Evolutionary conservation across 2,113 vertebrate species (phyloP).

Genomic region (human): DNA sequence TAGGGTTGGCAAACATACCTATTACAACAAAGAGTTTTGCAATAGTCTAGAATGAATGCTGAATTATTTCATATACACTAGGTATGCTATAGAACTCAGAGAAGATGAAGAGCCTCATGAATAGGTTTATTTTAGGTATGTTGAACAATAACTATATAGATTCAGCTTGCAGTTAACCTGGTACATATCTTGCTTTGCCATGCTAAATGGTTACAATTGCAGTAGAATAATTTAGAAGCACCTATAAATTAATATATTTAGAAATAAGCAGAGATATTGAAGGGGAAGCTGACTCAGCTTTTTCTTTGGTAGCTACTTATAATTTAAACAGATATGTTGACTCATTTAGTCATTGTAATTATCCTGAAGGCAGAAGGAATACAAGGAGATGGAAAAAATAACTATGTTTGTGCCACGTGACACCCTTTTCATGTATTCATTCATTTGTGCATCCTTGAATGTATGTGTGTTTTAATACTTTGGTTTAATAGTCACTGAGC

Average conservation of each 20-base stretch:
- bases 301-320: neutral
- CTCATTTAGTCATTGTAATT: neutral
- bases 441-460: neutral
- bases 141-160: neutral
- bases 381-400: neutral
- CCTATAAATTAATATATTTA: neutral
- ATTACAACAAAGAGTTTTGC: neutral
- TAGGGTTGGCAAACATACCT: neutral
- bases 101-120: neutral
- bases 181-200: neutral
- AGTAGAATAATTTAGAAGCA: neutral
- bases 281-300: neutral
- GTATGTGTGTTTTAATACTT: neutral
- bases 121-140: neutral
- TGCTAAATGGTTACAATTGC: neutral
- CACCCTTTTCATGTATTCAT: neutral
- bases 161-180: neutral
- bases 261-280: neutral
- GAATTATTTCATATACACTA: neutral
- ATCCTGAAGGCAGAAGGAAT: neutral
- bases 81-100: neutral
- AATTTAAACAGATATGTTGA: neutral
- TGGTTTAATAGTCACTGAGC: neutral
- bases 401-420: neutral
- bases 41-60: neutral